phyloP scores from a whole-genome alignment of 2,888 invertebrate species.

The Notodonta dromedarius region DNA sequence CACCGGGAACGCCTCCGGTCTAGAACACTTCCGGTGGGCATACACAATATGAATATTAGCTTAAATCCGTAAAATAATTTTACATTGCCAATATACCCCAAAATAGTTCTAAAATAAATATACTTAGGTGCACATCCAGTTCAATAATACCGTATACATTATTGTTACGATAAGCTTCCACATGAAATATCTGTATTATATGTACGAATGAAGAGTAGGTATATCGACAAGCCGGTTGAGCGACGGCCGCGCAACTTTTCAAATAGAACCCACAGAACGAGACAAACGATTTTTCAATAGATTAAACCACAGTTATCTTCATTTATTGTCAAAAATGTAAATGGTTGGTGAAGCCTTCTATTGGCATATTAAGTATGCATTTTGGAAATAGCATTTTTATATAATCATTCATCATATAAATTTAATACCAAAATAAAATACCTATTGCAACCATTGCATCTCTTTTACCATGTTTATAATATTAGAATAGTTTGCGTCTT shows the following conservation, averaged over 20 bases:
- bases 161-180: constrained; percentile 16
- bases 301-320: constrained; percentile 57
- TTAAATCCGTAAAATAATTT: neutral
- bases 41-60: too few relatives aligned
- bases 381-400: neutral
- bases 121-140: too few relatives aligned
- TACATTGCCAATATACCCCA: too few relatives aligned
- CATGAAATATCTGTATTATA: constrained; percentile 24
- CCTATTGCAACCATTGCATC: too few relatives aligned
- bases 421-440: too few relatives aligned
- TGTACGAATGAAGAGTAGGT: constrained; percentile 24
- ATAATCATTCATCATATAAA: too few relatives aligned
- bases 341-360: constrained; percentile 18
- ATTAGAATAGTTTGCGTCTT: too few relatives aligned
- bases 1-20: too few relatives aligned
- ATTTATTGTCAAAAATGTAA: constrained; percentile 38
- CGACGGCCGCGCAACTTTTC: constrained; percentile 30
- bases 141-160: constrained; percentile 19
- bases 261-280: constrained; percentile 21
- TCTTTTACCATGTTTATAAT: too few relatives aligned
- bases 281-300: constrained; percentile 34
- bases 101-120: too few relatives aligned
- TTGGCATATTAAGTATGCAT: constrained; percentile 11
- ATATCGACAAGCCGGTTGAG: constrained; percentile 23
- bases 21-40: too few relatives aligned